Base-by-base conservation (phyloP, 1,140 invertebrate species). In the Drusus annulatus region DNA sequence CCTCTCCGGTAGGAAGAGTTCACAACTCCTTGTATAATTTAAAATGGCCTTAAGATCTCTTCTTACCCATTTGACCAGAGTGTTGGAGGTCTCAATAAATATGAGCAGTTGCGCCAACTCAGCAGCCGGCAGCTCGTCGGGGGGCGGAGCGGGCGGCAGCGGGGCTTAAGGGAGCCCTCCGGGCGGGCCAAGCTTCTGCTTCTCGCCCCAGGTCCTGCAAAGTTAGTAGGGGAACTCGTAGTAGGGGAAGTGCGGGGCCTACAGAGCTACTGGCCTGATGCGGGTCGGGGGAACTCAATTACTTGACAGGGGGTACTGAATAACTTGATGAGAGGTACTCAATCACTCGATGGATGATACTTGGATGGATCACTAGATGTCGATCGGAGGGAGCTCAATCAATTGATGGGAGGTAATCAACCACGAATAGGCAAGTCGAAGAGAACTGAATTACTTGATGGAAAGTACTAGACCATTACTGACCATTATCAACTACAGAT, bases 141-240 rank as follows among this genome's bases (percentile, higher is more conserved):
- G 85, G 80, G 87, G 85, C 78, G 83, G 78, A 17, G 84, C 80
- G 13, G 84, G 81, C 68, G 79, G 77, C 78, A 76, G 78, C 56
- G 52, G 76, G 80, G 85, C 36, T 84, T 36, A 85, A 50, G 84
- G 85, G 52, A 84, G 85, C 84, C 28, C 13, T 81, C 81, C 56
- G 84, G 86, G 50, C 10, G 56, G 25, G 16, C 76, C 76, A 36
- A 88, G 86, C 78, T 88, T 92, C 86, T 98, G 97, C 86, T 98
- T 98, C 87, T 98, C 97, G 85, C 98, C 96, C 97, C 97, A 99
- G 0, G 94, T 91, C 78, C 89, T 90, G 63, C n/a, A 65, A 78
- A n/a, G 50, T 45, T 19, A 56, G 16, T 17, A 56, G 52, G 52
- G 52, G 52, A 56, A 56, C 52, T 56, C 31, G 31, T 36, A 36